Evolutionary conservation across 2,113 vertebrate species (phyloP).

Genomic region (Tachysurus fulvidraco): DNA sequence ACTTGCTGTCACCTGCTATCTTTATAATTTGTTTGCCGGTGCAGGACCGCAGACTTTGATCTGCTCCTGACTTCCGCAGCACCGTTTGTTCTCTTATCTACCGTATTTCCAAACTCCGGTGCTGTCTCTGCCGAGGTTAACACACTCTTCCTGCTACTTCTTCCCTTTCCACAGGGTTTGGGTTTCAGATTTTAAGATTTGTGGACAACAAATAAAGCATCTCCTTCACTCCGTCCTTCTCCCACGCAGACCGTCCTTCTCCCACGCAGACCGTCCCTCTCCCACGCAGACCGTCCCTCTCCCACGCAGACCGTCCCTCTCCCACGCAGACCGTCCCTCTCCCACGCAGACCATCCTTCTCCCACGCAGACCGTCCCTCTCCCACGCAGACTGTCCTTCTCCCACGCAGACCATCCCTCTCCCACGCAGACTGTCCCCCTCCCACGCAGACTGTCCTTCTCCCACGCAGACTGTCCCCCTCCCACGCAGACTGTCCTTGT

Average conservation of each 20-base stretch:
- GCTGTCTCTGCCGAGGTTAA: neutral
- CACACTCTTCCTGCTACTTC: neutral
- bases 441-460: neutral
- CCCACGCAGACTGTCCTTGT: too few relatives aligned
- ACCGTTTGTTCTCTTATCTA: constrained; percentile 23
- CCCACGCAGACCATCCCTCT: too few relatives aligned
- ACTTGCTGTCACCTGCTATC: constrained; percentile 24
- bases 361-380: neutral
- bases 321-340: neutral
- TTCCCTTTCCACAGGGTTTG: neutral
- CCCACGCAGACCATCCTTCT: neutral
- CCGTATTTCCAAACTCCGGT: neutral
- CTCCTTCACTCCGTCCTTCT: neutral
- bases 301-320: neutral
- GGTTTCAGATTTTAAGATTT: neutral
- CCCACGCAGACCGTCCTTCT: neutral
- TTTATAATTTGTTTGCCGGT: constrained; percentile 10
- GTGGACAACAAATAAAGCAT: neutral
- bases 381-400: neutral
- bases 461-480: too few relatives aligned
- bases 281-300: neutral
- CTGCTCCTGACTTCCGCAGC: neutral
- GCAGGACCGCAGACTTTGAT: constrained; percentile 14
- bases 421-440: too few relatives aligned
- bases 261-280: neutral